phyloP scores from a whole-genome alignment of 2,797 vertebrate species.

The Saxicola maurus region DNA sequence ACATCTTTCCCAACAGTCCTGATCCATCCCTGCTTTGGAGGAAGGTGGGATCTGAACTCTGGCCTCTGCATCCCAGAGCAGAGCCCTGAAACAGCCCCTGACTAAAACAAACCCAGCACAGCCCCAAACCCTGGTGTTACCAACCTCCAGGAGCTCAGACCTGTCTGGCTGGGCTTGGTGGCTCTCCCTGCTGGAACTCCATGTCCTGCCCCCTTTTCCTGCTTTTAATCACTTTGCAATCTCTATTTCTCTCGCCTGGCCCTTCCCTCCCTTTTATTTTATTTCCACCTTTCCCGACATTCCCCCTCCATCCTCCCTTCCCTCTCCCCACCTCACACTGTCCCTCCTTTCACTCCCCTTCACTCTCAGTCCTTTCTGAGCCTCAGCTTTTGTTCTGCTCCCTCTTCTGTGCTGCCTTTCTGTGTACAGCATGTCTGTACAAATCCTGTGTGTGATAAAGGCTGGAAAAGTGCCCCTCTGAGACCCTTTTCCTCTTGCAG shows the following conservation, averaged over 20 bases:
- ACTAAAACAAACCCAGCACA: no score
- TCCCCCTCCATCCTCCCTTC: background rate
- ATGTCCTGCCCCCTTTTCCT: background rate
- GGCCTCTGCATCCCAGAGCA: fast-evolving
- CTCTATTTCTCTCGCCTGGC: background rate
- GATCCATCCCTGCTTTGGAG: background rate
- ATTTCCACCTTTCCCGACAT: background rate
- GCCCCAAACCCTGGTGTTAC: fast-evolving
- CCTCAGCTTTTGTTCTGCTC: background rate
- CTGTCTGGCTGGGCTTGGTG: fast-evolving
- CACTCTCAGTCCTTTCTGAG: background rate
- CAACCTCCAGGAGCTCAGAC: background rate
- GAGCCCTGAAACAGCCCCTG: background rate
- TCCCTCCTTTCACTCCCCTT: background rate
- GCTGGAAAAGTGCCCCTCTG: background rate
- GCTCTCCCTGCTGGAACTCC: background rate
- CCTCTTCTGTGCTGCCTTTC: background rate
- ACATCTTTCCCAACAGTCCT: no score
- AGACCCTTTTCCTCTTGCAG: background rate
- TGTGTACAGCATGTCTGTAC: conserved; percentile 2
- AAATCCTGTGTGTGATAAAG: background rate
- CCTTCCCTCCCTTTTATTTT: background rate
- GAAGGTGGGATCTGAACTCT: background rate
- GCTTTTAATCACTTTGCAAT: background rate
- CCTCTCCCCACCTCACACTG: background rate